Percentiles rank a stretch among this genome's conserved stretches.
phyloP scores from a whole-genome alignment of 2,888 invertebrate genomes.

The Drosophila phalerata region DNA sequence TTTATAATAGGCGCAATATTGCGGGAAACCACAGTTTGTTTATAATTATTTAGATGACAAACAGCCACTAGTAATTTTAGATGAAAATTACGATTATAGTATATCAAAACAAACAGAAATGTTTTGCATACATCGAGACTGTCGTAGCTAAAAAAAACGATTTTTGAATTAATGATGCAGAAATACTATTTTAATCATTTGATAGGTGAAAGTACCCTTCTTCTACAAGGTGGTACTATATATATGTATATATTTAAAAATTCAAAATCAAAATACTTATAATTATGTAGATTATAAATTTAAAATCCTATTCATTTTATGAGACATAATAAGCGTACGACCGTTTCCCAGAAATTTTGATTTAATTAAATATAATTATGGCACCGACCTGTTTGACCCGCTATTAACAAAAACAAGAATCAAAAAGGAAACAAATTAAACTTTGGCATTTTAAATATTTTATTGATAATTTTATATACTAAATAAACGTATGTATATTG shows the following conservation, averaged over 20 bases:
- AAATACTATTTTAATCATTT: no score
- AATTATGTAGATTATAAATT: not conserved
- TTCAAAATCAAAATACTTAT: not conserved
- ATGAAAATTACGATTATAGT: not conserved
- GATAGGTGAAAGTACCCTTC: no score
- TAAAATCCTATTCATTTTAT: not conserved
- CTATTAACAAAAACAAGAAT: not conserved
- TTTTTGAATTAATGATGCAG: no score
- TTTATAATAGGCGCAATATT: not conserved
- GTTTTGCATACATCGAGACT: no score
- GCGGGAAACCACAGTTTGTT: constrained; percentile 1
- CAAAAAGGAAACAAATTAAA: not conserved
- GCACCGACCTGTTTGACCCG: not conserved
- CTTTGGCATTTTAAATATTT: not conserved
- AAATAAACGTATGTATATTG: not conserved
- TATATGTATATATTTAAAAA: no score
- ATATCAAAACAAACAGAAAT: no score
- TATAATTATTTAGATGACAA: not conserved
- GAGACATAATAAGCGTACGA: not conserved
- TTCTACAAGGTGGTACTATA: no score
- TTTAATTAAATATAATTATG: not conserved
- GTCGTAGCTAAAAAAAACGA: no score
- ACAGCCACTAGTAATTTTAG: not conserved
- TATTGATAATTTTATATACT: not conserved
- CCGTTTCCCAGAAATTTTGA: not conserved